These are phyloP conservation scores for Cotesia typhae DNA, from an alignment of 1,140 invertebrate genomes.

Conservation along the genomic window DNA sequence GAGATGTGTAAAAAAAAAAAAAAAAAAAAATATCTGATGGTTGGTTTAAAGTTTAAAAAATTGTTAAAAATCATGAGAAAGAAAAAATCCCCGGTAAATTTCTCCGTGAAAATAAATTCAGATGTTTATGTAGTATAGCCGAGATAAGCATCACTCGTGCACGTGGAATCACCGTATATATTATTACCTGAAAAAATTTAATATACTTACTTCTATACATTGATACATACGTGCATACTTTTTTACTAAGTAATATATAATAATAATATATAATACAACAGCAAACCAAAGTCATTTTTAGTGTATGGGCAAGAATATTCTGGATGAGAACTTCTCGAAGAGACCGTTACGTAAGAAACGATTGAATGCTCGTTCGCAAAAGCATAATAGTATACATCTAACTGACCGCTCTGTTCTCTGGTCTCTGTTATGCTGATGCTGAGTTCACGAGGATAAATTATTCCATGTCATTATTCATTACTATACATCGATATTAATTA, in stretches of 20 bases:
- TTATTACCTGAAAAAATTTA: not conserved
- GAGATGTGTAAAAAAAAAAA: too few species aligned
- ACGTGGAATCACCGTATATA: constrained; percentile 19
- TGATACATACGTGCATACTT: not conserved
- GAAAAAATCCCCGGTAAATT: not conserved
- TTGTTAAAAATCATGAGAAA: constrained; percentile 1
- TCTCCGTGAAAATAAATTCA: constrained; percentile 24
- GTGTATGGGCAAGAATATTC: constrained; percentile 32
- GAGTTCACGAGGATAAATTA: too few species aligned
- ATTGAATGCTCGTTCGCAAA: constrained; percentile 35
- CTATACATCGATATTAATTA: too few species aligned
- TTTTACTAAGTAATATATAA: not conserved
- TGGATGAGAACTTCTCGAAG: constrained; percentile 36
- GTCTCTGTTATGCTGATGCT: too few species aligned
- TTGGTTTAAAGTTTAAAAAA: too few species aligned
- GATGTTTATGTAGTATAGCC: constrained; percentile 15
- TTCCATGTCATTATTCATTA: too few species aligned
- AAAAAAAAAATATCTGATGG: too few species aligned
- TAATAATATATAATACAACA: not conserved
- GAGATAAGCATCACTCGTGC: constrained; percentile 17
- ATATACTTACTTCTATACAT: constrained; percentile 1
- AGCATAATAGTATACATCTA: constrained; percentile 19
- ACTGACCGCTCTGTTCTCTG: constrained; percentile 1
- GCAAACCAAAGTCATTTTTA: constrained; percentile 10
- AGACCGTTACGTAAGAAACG: constrained; percentile 52